Conservation (phyloP, 2,888 invertebrate species). For the Drosophila stalkeri region DNA sequence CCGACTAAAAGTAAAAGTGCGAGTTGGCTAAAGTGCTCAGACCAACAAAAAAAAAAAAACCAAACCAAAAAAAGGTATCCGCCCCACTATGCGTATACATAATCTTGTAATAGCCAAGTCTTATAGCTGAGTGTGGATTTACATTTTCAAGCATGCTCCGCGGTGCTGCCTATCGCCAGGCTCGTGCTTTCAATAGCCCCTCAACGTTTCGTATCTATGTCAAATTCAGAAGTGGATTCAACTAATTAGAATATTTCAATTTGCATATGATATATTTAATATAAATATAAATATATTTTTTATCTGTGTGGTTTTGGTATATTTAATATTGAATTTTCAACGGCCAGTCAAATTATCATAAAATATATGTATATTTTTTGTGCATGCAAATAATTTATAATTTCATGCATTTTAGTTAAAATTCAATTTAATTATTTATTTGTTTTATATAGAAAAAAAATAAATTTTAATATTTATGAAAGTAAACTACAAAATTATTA, state of each 20-base stretch:
- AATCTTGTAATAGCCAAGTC: constrained; percentile 33
- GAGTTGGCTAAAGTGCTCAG: constrained; percentile 38
- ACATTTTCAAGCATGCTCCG: constrained; percentile 11
- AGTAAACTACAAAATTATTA: no score
- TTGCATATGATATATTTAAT: neutral
- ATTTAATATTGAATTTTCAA: neutral
- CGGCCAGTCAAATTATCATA: neutral
- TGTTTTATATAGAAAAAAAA: no score
- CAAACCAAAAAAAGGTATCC: neutral
- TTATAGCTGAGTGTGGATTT: constrained; percentile 25
- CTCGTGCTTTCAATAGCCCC: neutral
- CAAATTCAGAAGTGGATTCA: neutral
- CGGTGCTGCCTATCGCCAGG: neutral
- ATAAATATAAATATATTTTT: neutral
- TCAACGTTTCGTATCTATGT: constrained; percentile 1
- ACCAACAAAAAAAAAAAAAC: neutral
- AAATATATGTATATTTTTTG: neutral
- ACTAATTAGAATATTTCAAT: constrained; percentile 3
- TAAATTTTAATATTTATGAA: no score
- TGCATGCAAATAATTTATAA: neutral
- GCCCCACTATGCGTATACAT: constrained; percentile 20
- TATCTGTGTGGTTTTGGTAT: neutral
- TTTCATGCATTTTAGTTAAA: no score
- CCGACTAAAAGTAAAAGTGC: constrained; percentile 49
- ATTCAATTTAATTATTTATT: neutral